Evolutionary conservation across 2,797 vertebrate genomes (phyloP).

Genomic region (Protonibea diacanthus): DNA sequence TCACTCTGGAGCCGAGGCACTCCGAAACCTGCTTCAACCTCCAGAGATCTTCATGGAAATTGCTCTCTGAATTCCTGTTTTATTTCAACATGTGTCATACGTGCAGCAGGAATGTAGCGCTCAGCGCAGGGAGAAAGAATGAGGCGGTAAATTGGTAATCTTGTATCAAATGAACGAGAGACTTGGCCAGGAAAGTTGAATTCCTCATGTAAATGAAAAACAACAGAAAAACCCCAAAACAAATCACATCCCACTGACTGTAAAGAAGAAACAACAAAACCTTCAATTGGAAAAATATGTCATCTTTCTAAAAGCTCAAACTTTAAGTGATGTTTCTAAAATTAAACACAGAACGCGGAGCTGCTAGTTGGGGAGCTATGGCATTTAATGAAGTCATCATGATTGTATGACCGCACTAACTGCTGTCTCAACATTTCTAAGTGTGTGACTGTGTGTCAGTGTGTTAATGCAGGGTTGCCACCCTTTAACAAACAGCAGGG

Average conservation of each 20-base stretch:
- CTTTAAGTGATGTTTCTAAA: constrained; percentile 43
- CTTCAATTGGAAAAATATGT: constrained; percentile 53
- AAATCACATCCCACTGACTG: constrained; percentile 35
- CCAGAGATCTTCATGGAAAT: constrained; percentile 10
- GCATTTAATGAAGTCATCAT: constrained; percentile 45
- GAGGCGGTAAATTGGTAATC: constrained; percentile 51
- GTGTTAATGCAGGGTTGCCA: not conserved
- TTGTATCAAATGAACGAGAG: constrained; percentile 37
- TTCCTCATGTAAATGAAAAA: constrained; percentile 69
- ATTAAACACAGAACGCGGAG: constrained; percentile 27
- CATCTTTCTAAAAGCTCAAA: constrained; percentile 40
- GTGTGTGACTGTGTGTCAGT: not conserved
- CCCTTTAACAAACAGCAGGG: not conserved
- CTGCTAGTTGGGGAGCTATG: constrained; percentile 3
- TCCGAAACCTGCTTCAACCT: not conserved
- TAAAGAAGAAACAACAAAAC: constrained; percentile 36
- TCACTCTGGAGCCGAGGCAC: constrained; percentile 29
- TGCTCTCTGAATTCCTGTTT: constrained; percentile 32
- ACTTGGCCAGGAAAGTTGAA: constrained; percentile 37
- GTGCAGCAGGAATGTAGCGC: constrained; percentile 42
- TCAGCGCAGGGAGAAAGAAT: not conserved
- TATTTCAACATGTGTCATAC: constrained; percentile 35
- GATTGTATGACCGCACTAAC: not conserved
- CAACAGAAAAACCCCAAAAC: constrained; percentile 53
- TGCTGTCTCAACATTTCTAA: not conserved